phyloP scores from a whole-genome alignment of 2,797 vertebrate species.

The Phrynocephalus forsythii region DNA sequence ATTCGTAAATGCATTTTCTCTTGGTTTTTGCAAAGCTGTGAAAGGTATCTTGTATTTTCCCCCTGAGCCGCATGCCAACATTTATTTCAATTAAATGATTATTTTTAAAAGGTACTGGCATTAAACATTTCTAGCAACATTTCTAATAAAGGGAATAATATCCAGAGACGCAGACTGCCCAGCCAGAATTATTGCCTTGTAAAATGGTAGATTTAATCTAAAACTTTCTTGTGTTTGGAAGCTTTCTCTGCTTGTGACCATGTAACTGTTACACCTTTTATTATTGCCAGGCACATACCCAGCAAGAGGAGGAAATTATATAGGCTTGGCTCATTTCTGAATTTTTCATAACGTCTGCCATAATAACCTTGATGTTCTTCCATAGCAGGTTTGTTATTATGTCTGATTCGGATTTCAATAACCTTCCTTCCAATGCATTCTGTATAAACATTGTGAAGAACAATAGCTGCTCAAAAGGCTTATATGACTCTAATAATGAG shows the following conservation, averaged over 20 bases:
- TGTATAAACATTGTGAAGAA: slow-evolving; percentile 14
- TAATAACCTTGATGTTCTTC: slow-evolving; percentile 30
- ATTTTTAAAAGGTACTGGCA: slow-evolving; percentile 40
- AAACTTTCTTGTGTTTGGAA: slow-evolving; percentile 55
- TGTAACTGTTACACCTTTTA: slow-evolving; percentile 38
- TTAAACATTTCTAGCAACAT: slow-evolving; percentile 51
- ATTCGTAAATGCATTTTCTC: background rate
- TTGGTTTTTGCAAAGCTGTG: slow-evolving; percentile 37
- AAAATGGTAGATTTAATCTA: slow-evolving; percentile 45
- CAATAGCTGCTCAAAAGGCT: slow-evolving; percentile 48
- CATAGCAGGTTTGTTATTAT: background rate
- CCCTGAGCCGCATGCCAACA: slow-evolving; percentile 17
- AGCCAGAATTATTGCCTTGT: slow-evolving; percentile 50
- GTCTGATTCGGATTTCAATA: slow-evolving; percentile 49
- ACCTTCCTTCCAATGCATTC: slow-evolving; percentile 42
- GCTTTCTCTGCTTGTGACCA: slow-evolving; percentile 11
- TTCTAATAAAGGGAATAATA: slow-evolving; percentile 55
- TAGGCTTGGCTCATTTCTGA: background rate
- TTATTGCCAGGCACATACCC: slow-evolving; percentile 23
- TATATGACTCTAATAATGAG: slow-evolving; percentile 40
- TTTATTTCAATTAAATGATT: slow-evolving; percentile 45
- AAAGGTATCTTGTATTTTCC: slow-evolving; percentile 15
- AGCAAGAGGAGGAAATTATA: slow-evolving; percentile 42
- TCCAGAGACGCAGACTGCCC: slow-evolving; percentile 48
- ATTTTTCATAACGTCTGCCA: slow-evolving; percentile 23